Base-by-base conservation (phyloP, 2,888 invertebrate genomes). In the Lasioglossum villosulum region DNA sequence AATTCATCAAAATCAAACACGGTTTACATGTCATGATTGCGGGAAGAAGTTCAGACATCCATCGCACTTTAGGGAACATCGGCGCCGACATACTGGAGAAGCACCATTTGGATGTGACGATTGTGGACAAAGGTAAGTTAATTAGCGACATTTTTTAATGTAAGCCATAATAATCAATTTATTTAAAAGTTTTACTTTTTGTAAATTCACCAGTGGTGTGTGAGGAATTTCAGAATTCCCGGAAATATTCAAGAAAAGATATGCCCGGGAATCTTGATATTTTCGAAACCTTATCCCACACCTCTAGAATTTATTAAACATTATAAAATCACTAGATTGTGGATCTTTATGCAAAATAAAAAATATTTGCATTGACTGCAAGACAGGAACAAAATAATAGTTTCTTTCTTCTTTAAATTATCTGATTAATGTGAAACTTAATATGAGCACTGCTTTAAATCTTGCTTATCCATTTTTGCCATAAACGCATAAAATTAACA, bases 41-140 rank as follows among this genome's bases (percentile, higher is more conserved):
- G 96, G 96, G 1, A 95, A 96, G 68, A 96, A 96, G 90, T 96
- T 96, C 89, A 94, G 96, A 39, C 96, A 96, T 93, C 96, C 96
- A 1, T 96, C 96, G 30, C 96, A 96, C 91, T 96, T 96, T 89
- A 95, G 96, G 87, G 96, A 96, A 90, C 96, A 96, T 91, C 94
- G 96, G 48, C 93, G 96, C 66, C 94, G 96, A 37, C 96, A 96
- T 90, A 96, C 96, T 6, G 96, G 96, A 34, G 96, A 96, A 92
- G 95, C 96, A 56, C 96, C 96, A 0, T 96, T 95, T 83, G 95
- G 95, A 45, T 96, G 96, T 82, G 94, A 94, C 1, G 96, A 96
- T 86, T 96, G 96, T 83, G 94, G 94, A 16, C 94, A 95, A 88
- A 93, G 95, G 94, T 95, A 87, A 85, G 74, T 37, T 52, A 30